phyloP scores from a whole-genome alignment of 2,113 vertebrate genomes.

The Silurus asotus region DNA sequence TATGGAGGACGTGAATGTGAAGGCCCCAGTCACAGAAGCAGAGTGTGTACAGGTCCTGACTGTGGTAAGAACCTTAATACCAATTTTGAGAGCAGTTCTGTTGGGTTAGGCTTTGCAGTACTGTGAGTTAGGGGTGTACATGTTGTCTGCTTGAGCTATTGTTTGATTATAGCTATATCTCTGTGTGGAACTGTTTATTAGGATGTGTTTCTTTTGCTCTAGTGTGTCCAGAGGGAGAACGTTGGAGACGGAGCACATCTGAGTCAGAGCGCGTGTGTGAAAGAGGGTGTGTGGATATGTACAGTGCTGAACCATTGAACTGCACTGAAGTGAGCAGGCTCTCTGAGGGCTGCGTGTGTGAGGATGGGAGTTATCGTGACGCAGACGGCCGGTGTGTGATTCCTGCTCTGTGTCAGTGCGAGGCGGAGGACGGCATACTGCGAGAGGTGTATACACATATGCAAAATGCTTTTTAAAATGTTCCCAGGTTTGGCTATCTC shows the following conservation, averaged over 20 bases:
- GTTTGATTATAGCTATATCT: neutral
- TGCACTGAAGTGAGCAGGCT: conserved; percentile 58
- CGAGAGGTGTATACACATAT: conserved; percentile 65
- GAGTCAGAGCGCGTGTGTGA: conserved; percentile 68
- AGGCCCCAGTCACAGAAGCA: conserved; percentile 54
- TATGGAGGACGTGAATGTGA: conserved; percentile 68
- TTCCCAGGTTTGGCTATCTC: conserved; percentile 9
- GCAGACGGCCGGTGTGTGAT: conserved; percentile 73
- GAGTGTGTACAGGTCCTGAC: conserved; percentile 58
- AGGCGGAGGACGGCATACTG: conserved; percentile 60
- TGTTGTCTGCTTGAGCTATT: neutral
- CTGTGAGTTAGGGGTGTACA: neutral
- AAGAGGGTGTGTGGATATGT: conserved; percentile 74
- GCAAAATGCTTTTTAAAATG: neutral
- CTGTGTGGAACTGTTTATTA: neutral
- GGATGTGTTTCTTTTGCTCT: conserved; percentile 6
- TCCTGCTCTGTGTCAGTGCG: conserved; percentile 78
- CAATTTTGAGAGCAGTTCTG: neutral
- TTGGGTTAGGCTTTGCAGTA: neutral
- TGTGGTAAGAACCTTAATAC: conserved; percentile 64
- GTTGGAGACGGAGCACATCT: conserved; percentile 65
- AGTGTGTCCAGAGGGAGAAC: conserved; percentile 80
- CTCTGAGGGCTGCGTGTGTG: conserved; percentile 74
- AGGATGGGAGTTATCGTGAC: conserved; percentile 74
- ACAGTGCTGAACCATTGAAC: conserved; percentile 53